phyloP scores from a whole-genome alignment of 1,140 invertebrate genomes.

The Bombus sylvicola region DNA sequence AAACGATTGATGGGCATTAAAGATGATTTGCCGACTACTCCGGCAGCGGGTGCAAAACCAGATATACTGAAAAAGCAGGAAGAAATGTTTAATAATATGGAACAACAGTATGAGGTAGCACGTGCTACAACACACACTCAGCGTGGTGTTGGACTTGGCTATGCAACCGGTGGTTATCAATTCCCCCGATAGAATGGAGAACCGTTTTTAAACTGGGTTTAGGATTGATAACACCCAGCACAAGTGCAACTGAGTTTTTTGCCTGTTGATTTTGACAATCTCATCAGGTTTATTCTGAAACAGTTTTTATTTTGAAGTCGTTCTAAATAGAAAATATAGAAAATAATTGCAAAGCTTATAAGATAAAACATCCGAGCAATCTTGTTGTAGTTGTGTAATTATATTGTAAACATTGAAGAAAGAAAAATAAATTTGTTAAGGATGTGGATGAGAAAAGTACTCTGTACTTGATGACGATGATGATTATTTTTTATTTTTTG shows the following conservation, averaged over 20 bases:
- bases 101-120: conserved; percentile 97
- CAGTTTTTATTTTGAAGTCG: conserved; percentile 38
- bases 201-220: conserved; percentile 12
- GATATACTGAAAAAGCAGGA: conserved; percentile 92
- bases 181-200: conserved; percentile 78
- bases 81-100: conserved; percentile 95
- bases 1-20: conserved; percentile 98
- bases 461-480: conserved; percentile 8
- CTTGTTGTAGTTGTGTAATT: conserved; percentile 37
- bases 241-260: conserved; percentile 20
- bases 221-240: conserved; percentile 45
- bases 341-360: conserved; percentile 13
- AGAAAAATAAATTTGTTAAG: conserved; percentile 40
- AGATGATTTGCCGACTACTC: conserved; percentile 80
- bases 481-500: conserved; percentile 19
- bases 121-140: conserved; percentile 96
- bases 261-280: conserved; percentile 21
- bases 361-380: conserved; percentile 2
- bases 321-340: conserved; percentile 42
- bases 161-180: conserved; percentile 82
- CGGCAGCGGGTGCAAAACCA: conserved; percentile 77
- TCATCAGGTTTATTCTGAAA: conserved; percentile 12
- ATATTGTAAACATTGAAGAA: conserved; percentile 29
- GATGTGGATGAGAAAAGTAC: not conserved
- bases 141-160: conserved; percentile 95